Percentiles rank a stretch among this genome's conserved stretches.
Conservation (phyloP, 2,113 vertebrate genomes). For the Triplophysa tibetana region DNA sequence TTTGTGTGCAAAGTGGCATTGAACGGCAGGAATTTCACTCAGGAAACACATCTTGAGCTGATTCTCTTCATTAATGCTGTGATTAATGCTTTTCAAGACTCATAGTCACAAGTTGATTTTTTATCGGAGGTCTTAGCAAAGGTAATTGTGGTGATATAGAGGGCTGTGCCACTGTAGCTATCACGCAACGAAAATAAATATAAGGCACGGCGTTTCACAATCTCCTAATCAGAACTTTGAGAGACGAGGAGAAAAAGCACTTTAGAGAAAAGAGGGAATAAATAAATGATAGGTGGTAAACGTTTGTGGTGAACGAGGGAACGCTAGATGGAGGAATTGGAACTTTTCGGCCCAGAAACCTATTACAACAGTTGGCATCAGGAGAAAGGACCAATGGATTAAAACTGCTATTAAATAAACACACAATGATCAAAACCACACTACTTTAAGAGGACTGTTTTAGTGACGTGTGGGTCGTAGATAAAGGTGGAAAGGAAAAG, state of each 20-base stretch:
- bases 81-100: slow-evolving; percentile 31
- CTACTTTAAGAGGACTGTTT: slow-evolving; percentile 17
- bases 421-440: slow-evolving; percentile 33
- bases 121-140: slow-evolving; percentile 8
- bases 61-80: slow-evolving; percentile 26
- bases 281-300: slow-evolving; percentile 52
- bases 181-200: slow-evolving; percentile 28
- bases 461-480: slow-evolving; percentile 12
- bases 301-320: slow-evolving; percentile 20
- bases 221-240: slow-evolving; percentile 39
- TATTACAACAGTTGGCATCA: slow-evolving; percentile 23
- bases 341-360: slow-evolving; percentile 26
- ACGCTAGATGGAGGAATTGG: slow-evolving; percentile 2
- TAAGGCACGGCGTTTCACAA: neutral
- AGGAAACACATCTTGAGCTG: slow-evolving; percentile 1
- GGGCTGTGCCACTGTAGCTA: slow-evolving; percentile 9
- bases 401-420: slow-evolving; percentile 27
- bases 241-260: slow-evolving; percentile 16
- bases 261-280: slow-evolving; percentile 34
- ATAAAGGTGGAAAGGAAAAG: neutral
- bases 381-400: slow-evolving; percentile 11
- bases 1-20: neutral
- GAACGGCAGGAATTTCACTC: neutral
- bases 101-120: slow-evolving; percentile 23
- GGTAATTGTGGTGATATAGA: slow-evolving; percentile 39